Percentiles rank a stretch among this genome's conserved stretches.
phyloP scores from a whole-genome alignment of 2,888 invertebrate species.

The Drosophila pegasa region DNA sequence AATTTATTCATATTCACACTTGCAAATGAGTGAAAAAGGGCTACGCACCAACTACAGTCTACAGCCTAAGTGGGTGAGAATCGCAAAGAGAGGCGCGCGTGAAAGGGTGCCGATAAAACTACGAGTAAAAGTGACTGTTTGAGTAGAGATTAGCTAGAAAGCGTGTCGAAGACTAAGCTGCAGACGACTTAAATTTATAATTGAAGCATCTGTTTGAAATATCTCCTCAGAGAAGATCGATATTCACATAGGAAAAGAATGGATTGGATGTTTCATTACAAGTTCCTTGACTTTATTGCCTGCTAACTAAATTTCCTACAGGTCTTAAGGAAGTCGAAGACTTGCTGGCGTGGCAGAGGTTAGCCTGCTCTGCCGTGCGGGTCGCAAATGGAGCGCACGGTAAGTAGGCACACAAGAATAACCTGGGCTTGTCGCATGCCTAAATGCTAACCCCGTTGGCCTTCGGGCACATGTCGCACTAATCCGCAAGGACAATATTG shows the following conservation, averaged over 20 bases:
- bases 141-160: neutral
- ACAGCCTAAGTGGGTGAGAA: constrained; percentile 24
- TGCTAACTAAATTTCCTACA: neutral
- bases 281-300: neutral
- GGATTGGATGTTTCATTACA: too few species aligned
- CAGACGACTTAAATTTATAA: neutral
- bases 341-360: constrained; percentile 10
- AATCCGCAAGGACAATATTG: constrained; percentile 85
- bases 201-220: neutral
- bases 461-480: constrained; percentile 75
- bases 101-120: constrained; percentile 38
- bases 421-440: constrained; percentile 35
- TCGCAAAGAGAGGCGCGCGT: constrained; percentile 16
- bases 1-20: constrained; percentile 81
- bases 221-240: neutral
- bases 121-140: neutral
- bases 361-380: neutral
- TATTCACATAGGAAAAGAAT: neutral
- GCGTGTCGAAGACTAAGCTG: neutral
- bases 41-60: constrained; percentile 27
- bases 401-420: constrained; percentile 19
- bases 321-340: neutral
- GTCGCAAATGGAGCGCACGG: constrained; percentile 35
- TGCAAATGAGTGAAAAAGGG: constrained; percentile 73
- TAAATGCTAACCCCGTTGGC: constrained; percentile 38